Conservation (phyloP, 2,888 invertebrate genomes). For the Eupithecia tripunctaria region DNA sequence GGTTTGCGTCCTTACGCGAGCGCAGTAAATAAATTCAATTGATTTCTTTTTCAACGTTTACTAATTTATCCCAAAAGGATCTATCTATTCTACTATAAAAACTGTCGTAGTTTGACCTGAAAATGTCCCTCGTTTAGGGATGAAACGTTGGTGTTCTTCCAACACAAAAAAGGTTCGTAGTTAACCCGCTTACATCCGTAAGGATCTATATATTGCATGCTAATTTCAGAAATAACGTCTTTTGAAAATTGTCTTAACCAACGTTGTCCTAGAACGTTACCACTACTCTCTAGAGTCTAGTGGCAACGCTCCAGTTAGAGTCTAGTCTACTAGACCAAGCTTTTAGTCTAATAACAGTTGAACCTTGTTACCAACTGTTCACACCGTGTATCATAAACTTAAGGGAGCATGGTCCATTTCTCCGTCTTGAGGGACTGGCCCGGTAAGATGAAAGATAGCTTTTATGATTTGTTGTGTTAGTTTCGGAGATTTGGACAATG, state of each 20-base stretch:
- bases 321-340: not conserved
- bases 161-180: too few relatives aligned
- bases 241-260: not conserved
- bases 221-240: not conserved
- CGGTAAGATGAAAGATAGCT: conserved; percentile 31
- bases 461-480: conserved; percentile 39
- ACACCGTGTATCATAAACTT: conserved; percentile 3
- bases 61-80: not conserved
- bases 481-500: conserved; percentile 33
- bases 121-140: too few relatives aligned
- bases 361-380: not conserved
- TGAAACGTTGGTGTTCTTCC: too few relatives aligned
- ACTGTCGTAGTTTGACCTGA: too few relatives aligned
- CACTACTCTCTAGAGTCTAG: not conserved
- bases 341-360: not conserved
- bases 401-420: conserved; percentile 32
- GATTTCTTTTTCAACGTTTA: not conserved
- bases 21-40: not conserved
- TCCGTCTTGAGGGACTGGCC: conserved; percentile 21
- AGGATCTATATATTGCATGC: too few relatives aligned
- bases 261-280: not conserved
- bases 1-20: too few relatives aligned
- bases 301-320: too few relatives aligned
- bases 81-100: too few relatives aligned
- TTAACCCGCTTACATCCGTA: too few relatives aligned